Evolutionary conservation across 2,888 invertebrate genomes (phyloP).

Genomic region (Nipponacmea schrenckii): DNA sequence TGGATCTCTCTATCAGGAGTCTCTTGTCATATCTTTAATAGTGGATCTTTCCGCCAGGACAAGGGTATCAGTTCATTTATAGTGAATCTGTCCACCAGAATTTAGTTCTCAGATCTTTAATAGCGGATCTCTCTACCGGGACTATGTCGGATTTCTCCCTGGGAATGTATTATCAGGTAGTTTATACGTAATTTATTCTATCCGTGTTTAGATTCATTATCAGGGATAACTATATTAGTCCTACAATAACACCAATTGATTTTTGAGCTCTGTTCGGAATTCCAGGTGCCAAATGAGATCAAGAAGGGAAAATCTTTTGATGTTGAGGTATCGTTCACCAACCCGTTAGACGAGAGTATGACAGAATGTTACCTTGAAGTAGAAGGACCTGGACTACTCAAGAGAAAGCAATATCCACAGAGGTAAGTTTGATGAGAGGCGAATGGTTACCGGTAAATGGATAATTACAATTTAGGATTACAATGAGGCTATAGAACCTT

Average conservation of each 20-base stretch:
- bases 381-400: constrained; percentile 73
- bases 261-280: constrained; percentile 3
- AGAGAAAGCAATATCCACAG: constrained; percentile 27
- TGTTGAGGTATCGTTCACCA: constrained; percentile 68
- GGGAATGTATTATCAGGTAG: too few species aligned
- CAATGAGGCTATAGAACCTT: too few species aligned
- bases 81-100: too few species aligned
- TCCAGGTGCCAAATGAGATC: constrained; percentile 76
- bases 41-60: too few species aligned
- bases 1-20: too few species aligned
- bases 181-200: neutral
- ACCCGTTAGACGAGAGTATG: constrained; percentile 75
- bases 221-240: neutral
- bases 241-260: neutral
- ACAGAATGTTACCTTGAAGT: constrained; percentile 78
- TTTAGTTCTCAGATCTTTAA: too few species aligned
- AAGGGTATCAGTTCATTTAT: too few species aligned
- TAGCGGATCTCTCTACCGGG: too few species aligned
- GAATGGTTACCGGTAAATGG: too few species aligned
- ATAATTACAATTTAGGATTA: too few species aligned
- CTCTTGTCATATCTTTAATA: too few species aligned
- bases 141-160: too few species aligned
- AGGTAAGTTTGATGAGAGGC: constrained; percentile 29
- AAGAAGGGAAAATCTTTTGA: constrained; percentile 73
- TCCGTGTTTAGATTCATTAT: neutral